Conservation (phyloP, 2,797 vertebrate genomes). For the Fistularia tabacaria region DNA sequence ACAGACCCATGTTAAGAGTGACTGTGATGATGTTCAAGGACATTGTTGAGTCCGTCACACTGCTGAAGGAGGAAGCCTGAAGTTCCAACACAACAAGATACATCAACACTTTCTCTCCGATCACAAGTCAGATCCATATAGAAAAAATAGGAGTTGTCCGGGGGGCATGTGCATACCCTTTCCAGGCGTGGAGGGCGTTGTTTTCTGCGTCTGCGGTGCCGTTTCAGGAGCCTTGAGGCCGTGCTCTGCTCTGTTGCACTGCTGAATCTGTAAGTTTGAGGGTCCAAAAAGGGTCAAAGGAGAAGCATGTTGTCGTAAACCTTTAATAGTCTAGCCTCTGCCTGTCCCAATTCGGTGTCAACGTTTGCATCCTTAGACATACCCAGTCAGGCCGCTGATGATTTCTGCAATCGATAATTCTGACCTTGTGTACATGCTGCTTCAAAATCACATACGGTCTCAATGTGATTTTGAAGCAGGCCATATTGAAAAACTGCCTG, state of each 20-base stretch:
- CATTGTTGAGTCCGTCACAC: conserved; percentile 93
- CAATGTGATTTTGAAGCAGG: too few relatives aligned
- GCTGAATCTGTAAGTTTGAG: conserved; percentile 77
- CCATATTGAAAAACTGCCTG: too few relatives aligned
- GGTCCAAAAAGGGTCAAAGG: conserved; percentile 12
- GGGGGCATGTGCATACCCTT: conserved; percentile 67
- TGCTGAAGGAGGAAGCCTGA: conserved; percentile 91
- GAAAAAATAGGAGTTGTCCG: too few relatives aligned
- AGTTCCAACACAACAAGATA: background rate
- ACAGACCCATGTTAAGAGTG: conserved; percentile 92
- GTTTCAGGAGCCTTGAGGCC: conserved; percentile 85
- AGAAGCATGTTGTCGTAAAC: background rate
- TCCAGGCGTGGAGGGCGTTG: conserved; percentile 87
- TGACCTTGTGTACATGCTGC: too few relatives aligned
- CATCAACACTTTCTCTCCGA: background rate
- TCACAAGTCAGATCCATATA: too few relatives aligned
- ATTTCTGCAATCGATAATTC: too few relatives aligned
- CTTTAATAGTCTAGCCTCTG: background rate
- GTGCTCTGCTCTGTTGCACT: conserved; percentile 91
- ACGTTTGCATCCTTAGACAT: too few relatives aligned
- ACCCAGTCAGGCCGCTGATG: too few relatives aligned
- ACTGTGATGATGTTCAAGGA: conserved; percentile 93
- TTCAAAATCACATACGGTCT: too few relatives aligned
- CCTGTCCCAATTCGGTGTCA: background rate
- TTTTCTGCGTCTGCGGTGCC: conserved; percentile 87